A percentile compares a stretch with the other conserved stretches of the same genome.
phyloP scores from a whole-genome alignment of 2,113 vertebrate genomes.

The Indri indri region DNA sequence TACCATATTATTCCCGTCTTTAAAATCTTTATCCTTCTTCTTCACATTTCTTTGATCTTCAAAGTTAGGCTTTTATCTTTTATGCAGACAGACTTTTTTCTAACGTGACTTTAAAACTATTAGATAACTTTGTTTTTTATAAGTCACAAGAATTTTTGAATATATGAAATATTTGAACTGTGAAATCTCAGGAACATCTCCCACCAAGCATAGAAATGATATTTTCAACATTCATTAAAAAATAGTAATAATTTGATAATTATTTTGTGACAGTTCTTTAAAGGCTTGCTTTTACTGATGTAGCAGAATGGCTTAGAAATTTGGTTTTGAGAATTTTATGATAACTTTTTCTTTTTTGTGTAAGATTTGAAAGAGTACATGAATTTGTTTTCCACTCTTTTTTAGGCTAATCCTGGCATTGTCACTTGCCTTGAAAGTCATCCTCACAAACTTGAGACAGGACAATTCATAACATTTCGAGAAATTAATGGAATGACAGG shows the following conservation, averaged over 20 bases:
- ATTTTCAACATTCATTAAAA: neutral
- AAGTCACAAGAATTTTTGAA: neutral
- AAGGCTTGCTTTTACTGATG: neutral
- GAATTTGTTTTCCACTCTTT: neutral
- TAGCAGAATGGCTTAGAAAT: neutral
- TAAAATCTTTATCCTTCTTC: neutral
- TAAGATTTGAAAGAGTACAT: neutral
- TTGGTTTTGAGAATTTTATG: conserved; percentile 27
- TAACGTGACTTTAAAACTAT: neutral
- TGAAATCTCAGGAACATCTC: neutral
- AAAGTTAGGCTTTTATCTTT: neutral
- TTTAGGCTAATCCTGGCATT: conserved; percentile 91
- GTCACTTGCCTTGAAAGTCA: conserved; percentile 96
- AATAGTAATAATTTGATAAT: neutral
- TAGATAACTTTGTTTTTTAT: neutral
- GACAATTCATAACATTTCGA: conserved; percentile 93
- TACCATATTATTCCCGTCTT: neutral
- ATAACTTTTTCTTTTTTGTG: neutral
- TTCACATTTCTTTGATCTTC: neutral
- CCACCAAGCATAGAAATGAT: too few relatives aligned
- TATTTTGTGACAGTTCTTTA: neutral
- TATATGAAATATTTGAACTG: conserved; percentile 39
- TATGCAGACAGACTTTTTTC: neutral
- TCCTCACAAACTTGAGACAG: conserved; percentile 95
- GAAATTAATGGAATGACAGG: conserved; percentile 95